Evolutionary conservation across 2,888 invertebrate species (phyloP).

Genomic region (Sycophila texana): DNA sequence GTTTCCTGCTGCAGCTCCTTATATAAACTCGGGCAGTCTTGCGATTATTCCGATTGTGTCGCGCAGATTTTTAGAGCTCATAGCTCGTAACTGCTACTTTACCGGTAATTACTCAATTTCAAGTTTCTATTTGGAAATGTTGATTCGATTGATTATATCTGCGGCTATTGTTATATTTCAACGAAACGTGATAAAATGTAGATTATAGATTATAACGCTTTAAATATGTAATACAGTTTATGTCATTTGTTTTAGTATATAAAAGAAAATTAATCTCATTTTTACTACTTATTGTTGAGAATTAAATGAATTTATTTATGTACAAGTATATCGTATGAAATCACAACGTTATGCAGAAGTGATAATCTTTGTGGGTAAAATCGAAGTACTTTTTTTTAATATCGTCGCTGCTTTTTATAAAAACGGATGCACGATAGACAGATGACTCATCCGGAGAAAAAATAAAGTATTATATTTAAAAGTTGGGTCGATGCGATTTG

Average conservation of each 20-base stretch:
- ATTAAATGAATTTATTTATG: background rate
- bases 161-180: too few species aligned
- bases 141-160: too few species aligned
- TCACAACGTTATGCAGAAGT: background rate
- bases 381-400: background rate
- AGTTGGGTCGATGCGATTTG: background rate
- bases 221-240: too few species aligned
- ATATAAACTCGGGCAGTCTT: constrained; percentile 8
- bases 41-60: constrained; percentile 2
- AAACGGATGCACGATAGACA: background rate
- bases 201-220: too few species aligned
- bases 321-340: background rate
- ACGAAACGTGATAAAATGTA: too few species aligned
- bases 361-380: background rate
- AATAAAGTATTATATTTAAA: constrained; percentile 39
- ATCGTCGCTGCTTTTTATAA: background rate
- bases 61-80: background rate
- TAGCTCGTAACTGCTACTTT: too few species aligned
- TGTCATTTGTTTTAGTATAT: too few species aligned
- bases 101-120: too few species aligned
- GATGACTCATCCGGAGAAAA: constrained; percentile 7
- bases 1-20: constrained; percentile 1
- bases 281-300: too few species aligned
- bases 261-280: too few species aligned
- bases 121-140: too few species aligned